Percentiles rank a stretch among this genome's conserved stretches.
phyloP scores from a whole-genome alignment of 2,888 invertebrate species.

The Drosophila antonietae region DNA sequence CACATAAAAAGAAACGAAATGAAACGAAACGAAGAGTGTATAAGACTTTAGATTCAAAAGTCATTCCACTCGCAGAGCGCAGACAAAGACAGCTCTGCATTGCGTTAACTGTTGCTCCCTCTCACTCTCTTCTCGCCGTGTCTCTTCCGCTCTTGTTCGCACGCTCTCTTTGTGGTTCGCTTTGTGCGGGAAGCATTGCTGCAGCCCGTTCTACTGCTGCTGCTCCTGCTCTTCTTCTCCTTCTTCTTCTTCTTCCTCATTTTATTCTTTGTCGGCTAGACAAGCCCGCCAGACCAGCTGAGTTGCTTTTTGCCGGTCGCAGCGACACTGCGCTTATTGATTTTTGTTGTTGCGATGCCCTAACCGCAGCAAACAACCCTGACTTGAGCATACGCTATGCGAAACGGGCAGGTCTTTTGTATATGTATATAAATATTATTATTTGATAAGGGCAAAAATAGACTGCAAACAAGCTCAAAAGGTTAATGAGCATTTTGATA shows the following conservation, averaged over 20 bases:
- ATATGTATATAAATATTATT: neutral
- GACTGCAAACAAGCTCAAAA: neutral
- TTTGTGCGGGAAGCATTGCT: neutral
- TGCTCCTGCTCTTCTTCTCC: slow-evolving; percentile 1
- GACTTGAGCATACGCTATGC: slow-evolving; percentile 6
- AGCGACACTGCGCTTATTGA: slow-evolving; percentile 10
- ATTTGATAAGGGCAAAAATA: neutral
- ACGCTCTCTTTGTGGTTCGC: slow-evolving; percentile 36
- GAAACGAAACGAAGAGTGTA: neutral
- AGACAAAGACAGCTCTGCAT: slow-evolving; percentile 34
- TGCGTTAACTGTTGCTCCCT: slow-evolving; percentile 13
- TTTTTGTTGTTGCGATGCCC: slow-evolving; percentile 36
- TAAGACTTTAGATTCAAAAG: slow-evolving; percentile 32
- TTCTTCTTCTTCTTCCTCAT: slow-evolving; percentile 1
- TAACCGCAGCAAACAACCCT: neutral
- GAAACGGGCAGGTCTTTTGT: neutral
- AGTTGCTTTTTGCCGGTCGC: slow-evolving; percentile 44
- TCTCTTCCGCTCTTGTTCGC: slow-evolving; percentile 16
- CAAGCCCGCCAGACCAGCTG: slow-evolving; percentile 57
- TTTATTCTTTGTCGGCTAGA: slow-evolving; percentile 33
- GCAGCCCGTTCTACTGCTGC: neutral
- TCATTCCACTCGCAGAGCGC: slow-evolving; percentile 48
- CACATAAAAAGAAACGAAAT: neutral
- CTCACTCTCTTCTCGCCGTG: slow-evolving; percentile 11
- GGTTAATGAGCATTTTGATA: neutral